Evolutionary conservation across 2,888 invertebrate genomes (phyloP).

Genomic region (Strigamia crassipes): DNA sequence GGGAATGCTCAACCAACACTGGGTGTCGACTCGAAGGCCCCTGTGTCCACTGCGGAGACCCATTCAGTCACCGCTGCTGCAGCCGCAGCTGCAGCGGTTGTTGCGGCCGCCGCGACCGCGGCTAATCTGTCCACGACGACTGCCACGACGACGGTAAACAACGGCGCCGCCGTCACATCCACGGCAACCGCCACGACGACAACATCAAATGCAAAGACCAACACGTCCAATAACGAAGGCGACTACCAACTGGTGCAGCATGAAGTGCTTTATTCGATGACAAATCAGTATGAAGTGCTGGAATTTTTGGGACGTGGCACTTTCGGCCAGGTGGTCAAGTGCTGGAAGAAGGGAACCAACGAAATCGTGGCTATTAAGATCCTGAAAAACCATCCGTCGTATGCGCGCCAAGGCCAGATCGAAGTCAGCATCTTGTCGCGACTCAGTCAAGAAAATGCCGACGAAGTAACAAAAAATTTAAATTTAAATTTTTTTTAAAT

Average conservation of each 20-base stretch:
- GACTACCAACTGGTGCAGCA: conserved; percentile 99
- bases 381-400: conserved; percentile 99
- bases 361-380: conserved; percentile 99
- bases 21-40: conserved; percentile 54
- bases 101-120: conserved; percentile 63
- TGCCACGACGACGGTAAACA: conserved; percentile 70
- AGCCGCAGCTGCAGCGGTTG: background rate
- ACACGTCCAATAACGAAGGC: conserved; percentile 79
- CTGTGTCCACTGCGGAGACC: conserved; percentile 54
- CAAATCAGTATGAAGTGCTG: conserved; percentile 93
- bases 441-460: conserved; percentile 95
- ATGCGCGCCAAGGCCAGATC: conserved; percentile 99
- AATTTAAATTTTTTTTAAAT: conserved; percentile 50
- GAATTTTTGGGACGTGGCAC: conserved; percentile 99
- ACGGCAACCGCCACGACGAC: conserved; percentile 66
- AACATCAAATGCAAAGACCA: conserved; percentile 56
- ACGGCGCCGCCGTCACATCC: conserved; percentile 61
- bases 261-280: conserved; percentile 94
- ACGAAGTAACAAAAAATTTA: conserved; percentile 65
- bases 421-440: conserved; percentile 95
- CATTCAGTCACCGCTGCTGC: background rate
- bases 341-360: conserved; percentile 99
- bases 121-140: conserved; percentile 64
- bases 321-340: conserved; percentile 98
- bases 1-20: conserved; percentile 56